Base-by-base conservation (phyloP, 2,888 invertebrate species). In the Pristionchus entomophagus region DNA sequence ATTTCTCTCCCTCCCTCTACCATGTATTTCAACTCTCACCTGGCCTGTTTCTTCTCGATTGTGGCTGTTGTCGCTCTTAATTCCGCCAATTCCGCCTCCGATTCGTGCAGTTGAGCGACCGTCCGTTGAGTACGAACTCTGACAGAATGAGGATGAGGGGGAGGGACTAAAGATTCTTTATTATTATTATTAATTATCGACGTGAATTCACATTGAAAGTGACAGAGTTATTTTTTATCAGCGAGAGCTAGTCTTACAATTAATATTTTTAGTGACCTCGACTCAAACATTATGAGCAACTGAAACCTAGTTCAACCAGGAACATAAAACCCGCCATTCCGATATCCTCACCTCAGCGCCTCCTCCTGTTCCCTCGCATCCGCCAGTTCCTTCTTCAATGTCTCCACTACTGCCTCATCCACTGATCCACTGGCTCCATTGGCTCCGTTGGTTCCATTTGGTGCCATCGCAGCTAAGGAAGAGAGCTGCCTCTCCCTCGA, bases 41-140 rank as follows among this genome's bases (percentile, higher is more conserved):
- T 97, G 92, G 97, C 95, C 94, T 98, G 98, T 89, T 97, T 97
- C 94, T 98, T 97, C 95, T 99, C 98, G 80, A 98, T 95, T 85
- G 98, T 95, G 94, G 97, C 97, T 95, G 98, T 98, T 89, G 98
- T 95, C 78, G 97, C 96, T 91, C 97, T 95, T 87, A 97, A 94
- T 94, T 98, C 98, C 93, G 97, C 97, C 96, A 97, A 96, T 94
- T 99, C 98, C 96, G 93, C 96, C 96, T 91, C 97, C 95, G 49
- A 22, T 45, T 86, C 86, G 32, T 59, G 80, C 77, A 86, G 35
- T 73, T 86, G 84, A 10, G 51, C 82, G n/a, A 84, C 86, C 22
- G 86, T 86, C 1, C 84, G 83, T 26, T 84, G 84, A 17, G 86
- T 86, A 12, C 77, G 73, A 35, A 80, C 86, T 62, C 65, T 78